phyloP scores from a whole-genome alignment of 2,113 vertebrate genomes.

The Plotosus lineatus region DNA sequence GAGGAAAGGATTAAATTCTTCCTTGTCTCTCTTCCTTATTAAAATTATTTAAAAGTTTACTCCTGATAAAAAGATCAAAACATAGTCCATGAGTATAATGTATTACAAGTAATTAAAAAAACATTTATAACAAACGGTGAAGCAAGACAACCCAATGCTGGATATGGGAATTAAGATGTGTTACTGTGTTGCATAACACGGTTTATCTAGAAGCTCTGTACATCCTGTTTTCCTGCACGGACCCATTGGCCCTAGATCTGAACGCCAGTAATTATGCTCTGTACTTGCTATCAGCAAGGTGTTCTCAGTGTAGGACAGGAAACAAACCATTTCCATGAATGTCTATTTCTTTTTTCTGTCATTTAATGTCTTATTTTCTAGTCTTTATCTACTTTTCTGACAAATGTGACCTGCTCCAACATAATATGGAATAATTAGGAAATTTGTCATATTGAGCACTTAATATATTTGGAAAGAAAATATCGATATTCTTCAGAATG shows the following conservation, averaged over 20 bases:
- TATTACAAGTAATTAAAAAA: neutral
- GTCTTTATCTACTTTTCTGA: constrained; percentile 41
- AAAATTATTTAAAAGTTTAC: neutral
- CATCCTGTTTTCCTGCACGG: constrained; percentile 24
- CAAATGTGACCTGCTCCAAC: too few species aligned
- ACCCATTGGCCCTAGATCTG: constrained; percentile 17
- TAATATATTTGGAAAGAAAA: too few species aligned
- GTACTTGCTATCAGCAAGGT: constrained; percentile 42
- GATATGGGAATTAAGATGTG: constrained; percentile 14
- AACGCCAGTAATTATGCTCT: constrained; percentile 31
- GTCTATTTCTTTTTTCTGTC: neutral
- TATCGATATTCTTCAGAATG: too few species aligned
- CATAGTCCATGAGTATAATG: neutral
- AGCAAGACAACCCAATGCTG: constrained; percentile 19
- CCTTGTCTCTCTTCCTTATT: neutral
- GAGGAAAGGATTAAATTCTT: neutral
- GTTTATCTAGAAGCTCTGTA: constrained; percentile 16
- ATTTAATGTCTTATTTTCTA: constrained; percentile 17
- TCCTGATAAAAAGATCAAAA: neutral
- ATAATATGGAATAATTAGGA: too few species aligned
- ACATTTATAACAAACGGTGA: neutral
- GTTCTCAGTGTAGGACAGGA: constrained; percentile 27
- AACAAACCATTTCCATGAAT: constrained; percentile 28
- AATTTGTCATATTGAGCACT: too few species aligned
- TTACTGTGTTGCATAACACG: constrained; percentile 39